Percentiles rank a stretch among this genome's conserved stretches.
phyloP scores from a whole-genome alignment of 2,888 invertebrate species.

The Silvanus unidentatus region DNA sequence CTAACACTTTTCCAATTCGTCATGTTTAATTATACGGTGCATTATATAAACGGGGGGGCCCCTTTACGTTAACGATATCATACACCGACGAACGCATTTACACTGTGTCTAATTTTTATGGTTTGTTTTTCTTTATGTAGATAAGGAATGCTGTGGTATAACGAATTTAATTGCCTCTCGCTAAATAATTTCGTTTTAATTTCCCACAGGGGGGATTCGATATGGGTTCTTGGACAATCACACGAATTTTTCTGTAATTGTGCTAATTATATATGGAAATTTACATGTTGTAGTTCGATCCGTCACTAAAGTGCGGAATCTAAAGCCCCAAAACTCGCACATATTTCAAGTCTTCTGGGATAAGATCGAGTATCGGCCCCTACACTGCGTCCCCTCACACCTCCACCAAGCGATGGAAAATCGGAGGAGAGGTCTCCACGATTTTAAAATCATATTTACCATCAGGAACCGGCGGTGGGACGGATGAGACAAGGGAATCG shows the following conservation, averaged over 20 bases:
- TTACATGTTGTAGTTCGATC: no score
- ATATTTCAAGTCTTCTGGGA: no score
- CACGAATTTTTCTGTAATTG: no score
- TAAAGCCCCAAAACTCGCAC: no score
- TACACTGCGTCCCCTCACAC: no score
- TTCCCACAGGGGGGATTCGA: background rate
- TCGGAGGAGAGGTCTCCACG: constrained; percentile 25
- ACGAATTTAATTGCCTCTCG: constrained; percentile 28
- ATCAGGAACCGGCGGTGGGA: constrained; percentile 14
- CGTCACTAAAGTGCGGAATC: no score
- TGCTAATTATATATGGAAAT: no score
- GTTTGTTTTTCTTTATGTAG: constrained; percentile 32
- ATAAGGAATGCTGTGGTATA: constrained; percentile 23
- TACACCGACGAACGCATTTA: constrained; percentile 25
- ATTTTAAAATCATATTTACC: constrained; percentile 46
- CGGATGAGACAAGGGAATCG: constrained; percentile 14
- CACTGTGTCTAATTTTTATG: constrained; percentile 33
- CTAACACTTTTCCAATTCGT: constrained; percentile 25
- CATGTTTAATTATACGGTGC: constrained; percentile 32
- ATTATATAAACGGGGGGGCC: no score
- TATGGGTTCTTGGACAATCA: no score
- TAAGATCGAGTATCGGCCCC: background rate
- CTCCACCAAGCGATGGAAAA: no score
- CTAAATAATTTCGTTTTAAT: constrained; percentile 19
- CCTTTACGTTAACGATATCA: constrained; percentile 27